A percentile compares a stretch with the other conserved stretches of the same genome.
These are phyloP conservation scores for Amphipoea oculea DNA, from an alignment of 2,888 invertebrate genomes.

Conservation along the genomic window DNA sequence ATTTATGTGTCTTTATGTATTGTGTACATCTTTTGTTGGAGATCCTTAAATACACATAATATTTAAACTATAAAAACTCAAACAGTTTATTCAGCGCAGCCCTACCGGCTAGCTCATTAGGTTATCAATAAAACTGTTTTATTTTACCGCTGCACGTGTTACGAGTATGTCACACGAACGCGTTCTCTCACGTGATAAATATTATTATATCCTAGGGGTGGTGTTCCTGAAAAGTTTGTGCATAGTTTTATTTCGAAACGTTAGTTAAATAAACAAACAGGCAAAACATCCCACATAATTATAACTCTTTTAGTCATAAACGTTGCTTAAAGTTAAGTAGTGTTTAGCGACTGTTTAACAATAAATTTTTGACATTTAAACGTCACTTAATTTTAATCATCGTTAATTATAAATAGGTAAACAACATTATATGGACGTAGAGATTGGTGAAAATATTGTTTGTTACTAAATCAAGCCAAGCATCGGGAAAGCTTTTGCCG, in stretches of 20 bases:
- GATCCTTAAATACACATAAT: too few species aligned
- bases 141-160: conserved; percentile 40
- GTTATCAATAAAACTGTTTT: conserved; percentile 60
- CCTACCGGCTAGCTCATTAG: conserved; percentile 51
- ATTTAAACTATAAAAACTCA: background rate
- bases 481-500: conserved; percentile 36
- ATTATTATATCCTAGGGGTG: conserved; percentile 30
- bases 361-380: too few species aligned
- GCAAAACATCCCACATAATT: background rate
- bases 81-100: conserved; percentile 12
- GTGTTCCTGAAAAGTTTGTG: background rate
- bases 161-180: conserved; percentile 17
- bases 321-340: too few species aligned
- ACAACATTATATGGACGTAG: background rate
- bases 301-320: background rate
- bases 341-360: too few species aligned
- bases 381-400: too few species aligned
- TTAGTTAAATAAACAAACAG: background rate
- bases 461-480: background rate
- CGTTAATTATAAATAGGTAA: too few species aligned
- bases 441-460: too few species aligned
- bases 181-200: conserved; percentile 43
- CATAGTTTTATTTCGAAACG: background rate
- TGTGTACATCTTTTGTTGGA: too few species aligned
- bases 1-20: too few species aligned